phyloP scores from a whole-genome alignment of 1,140 invertebrate genomes.

The Bradynema listronoti region DNA sequence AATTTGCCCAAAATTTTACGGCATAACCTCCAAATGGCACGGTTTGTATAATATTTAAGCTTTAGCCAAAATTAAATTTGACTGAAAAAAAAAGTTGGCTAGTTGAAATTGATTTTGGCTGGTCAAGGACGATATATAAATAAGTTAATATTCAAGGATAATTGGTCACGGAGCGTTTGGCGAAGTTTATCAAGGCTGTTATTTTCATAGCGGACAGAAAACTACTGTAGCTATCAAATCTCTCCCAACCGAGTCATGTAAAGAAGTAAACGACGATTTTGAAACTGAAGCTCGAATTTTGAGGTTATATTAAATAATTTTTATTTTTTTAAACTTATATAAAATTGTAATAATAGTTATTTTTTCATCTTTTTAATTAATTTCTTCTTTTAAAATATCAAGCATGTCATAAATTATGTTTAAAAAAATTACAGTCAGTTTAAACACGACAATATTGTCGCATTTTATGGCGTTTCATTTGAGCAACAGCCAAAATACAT shows the following conservation, averaged over 20 bases:
- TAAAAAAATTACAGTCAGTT: conserved; percentile 81
- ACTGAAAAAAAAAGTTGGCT: too few relatives aligned
- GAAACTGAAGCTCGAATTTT: conserved; percentile 94
- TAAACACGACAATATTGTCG: conserved; percentile 93
- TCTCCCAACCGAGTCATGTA: conserved; percentile 73
- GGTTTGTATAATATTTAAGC: conserved; percentile 9
- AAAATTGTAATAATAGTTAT: too few relatives aligned
- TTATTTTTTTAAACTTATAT: too few relatives aligned
- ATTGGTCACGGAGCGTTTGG: conserved; percentile 93
- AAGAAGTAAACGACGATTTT: conserved; percentile 87
- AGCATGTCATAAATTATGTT: conserved; percentile 21
- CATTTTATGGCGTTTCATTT: conserved; percentile 87
- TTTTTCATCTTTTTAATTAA: not conserved
- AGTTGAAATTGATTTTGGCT: too few relatives aligned
- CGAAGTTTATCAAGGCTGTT: conserved; percentile 87
- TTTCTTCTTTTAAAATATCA: conserved; percentile 21
- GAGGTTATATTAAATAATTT: conserved; percentile 64
- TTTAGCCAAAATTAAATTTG: too few relatives aligned
- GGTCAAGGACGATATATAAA: too few relatives aligned
- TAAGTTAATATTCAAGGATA: conserved; percentile 18
- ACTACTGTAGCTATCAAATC: conserved; percentile 63
- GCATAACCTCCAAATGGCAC: conserved; percentile 29
- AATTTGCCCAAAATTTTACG: conserved; percentile 36
- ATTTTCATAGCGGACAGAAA: conserved; percentile 65
- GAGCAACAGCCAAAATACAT: conserved; percentile 65